Percentiles rank a stretch among this genome's conserved stretches.
Evolutionary conservation across 35 echinoderm and acorn worm species (phyloP).

Genomic region (Holothuria glaberrima): DNA sequence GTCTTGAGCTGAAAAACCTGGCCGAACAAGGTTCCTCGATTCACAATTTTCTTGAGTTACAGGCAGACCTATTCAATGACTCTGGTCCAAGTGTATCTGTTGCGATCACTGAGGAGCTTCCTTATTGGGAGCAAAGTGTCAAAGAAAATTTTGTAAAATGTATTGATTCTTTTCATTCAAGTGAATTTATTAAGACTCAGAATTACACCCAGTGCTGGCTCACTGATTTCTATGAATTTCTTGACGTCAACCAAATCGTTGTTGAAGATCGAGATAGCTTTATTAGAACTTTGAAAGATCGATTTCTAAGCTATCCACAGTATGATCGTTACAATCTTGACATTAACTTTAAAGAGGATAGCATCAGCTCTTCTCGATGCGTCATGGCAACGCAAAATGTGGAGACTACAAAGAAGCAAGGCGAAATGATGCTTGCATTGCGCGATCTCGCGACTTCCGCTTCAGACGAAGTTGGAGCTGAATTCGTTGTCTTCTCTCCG

Average conservation of each 20-base stretch:
- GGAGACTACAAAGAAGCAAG: too few relatives aligned
- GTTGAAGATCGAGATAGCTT: background rate
- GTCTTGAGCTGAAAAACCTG: conserved; percentile 44
- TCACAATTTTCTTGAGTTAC: conserved; percentile 11
- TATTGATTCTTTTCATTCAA: conserved; percentile 18
- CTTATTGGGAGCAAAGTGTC: conserved; percentile 67
- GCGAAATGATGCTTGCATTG: conserved; percentile 44
- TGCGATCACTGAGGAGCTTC: background rate
- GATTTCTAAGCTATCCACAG: conserved; percentile 29
- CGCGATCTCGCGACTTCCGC: conserved; percentile 9
- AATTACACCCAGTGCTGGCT: conserved; percentile 71
- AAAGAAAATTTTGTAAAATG: too few relatives aligned
- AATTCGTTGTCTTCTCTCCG: conserved; percentile 30
- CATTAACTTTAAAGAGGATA: conserved; percentile 17
- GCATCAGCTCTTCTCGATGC: conserved; percentile 52
- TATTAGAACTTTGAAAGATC: background rate
- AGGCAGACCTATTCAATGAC: background rate
- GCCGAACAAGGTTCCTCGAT: conserved; percentile 43
- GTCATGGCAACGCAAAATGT: conserved; percentile 15
- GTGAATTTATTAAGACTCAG: conserved; percentile 52
- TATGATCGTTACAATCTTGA: conserved; percentile 43
- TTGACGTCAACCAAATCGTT: conserved; percentile 2
- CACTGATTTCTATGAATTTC: conserved; percentile 41
- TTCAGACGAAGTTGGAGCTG: background rate
- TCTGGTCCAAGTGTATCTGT: conserved; percentile 49